Conservation (phyloP, 1,140 invertebrate genomes). For the Dendrolimus kikuchii region DNA sequence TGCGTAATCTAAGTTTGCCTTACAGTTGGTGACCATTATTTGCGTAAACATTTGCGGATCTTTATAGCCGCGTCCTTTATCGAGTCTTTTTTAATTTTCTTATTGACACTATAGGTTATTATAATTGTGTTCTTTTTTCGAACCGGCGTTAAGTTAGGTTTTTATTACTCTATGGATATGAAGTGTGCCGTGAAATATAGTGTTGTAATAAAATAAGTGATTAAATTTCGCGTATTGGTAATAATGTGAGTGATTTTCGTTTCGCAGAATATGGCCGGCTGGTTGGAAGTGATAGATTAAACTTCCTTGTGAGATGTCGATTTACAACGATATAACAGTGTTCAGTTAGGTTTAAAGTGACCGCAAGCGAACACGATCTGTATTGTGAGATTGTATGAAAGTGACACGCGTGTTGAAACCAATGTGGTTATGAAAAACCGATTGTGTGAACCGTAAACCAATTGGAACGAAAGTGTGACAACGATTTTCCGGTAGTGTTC, state of each 20-base stretch:
- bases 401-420: constrained; percentile 47
- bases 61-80: constrained; percentile 25
- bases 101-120: constrained; percentile 15
- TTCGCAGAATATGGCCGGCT: constrained; percentile 25
- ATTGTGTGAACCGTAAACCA: constrained; percentile 25
- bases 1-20: constrained; percentile 19
- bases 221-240: constrained; percentile 28
- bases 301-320: constrained; percentile 47
- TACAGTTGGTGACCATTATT: constrained; percentile 22
- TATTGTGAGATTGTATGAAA: constrained; percentile 44
- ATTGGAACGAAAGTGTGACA: constrained; percentile 28
- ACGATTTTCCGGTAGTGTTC: constrained; percentile 16
- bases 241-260: constrained; percentile 37
- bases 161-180: background rate
- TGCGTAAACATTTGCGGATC: constrained; percentile 32
- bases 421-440: constrained; percentile 45
- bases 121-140: constrained; percentile 8
- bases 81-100: constrained; percentile 23
- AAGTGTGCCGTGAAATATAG: background rate
- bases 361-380: constrained; percentile 54
- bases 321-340: constrained; percentile 41
- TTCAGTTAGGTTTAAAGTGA: constrained; percentile 55
- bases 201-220: constrained; percentile 15
- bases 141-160: background rate
- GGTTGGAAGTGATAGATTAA: constrained; percentile 47